Base-by-base conservation (phyloP, 2,113 vertebrate species). In the Limnothrissa miodon region DNA sequence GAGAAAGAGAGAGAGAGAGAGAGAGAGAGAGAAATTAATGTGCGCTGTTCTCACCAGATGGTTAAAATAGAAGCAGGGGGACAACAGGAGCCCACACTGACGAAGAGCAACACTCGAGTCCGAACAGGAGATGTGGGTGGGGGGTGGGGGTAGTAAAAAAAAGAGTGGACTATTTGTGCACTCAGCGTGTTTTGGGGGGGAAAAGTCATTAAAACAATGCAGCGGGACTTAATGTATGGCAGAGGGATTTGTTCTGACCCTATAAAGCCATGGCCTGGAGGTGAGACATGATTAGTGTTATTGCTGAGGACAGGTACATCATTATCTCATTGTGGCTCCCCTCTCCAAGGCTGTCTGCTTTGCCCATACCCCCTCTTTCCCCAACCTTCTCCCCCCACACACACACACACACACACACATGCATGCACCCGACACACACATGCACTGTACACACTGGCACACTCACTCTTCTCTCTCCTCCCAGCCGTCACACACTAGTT, bases 231-330 rank as follows among this genome's bases (percentile, higher is more conserved):
- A 93, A 93, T 93, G 92, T 90, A 91, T 90, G 89, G 89, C 82
- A 88, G 92, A 79, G 87, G 92, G 66, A 94, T 94, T 89, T 91
- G 90, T 92, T 92, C 87, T 94, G 93, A 93, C 94, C 93, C 93
- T 92, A 83, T 86, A 92, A 93, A 93, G 92, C 86, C 78, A 87
- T 90, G 85, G 90, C 92, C 93, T 87, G 85, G 89, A 94, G 93
- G 93, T 93, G 92, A 94, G 91, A 90, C 88, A 91, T 93, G 93
- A 94, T 95, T 94, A 94, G 93, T 88, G 90, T 93, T 93, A 93
- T 93, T 93, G 93, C 92, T 91, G 90, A 92, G 93, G 94, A 94
- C 93, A 94, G 93, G 92, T 94, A 94, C 92, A 93, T 94, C 93
- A 93, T 94, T 95, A 94, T 93, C 93, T 93, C 91, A 89, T 91